Evolutionary conservation across 2,888 invertebrate species (phyloP), one percentile per base, ranked within the genome.

Genomic region (Eustalomyia histrio): DNA sequence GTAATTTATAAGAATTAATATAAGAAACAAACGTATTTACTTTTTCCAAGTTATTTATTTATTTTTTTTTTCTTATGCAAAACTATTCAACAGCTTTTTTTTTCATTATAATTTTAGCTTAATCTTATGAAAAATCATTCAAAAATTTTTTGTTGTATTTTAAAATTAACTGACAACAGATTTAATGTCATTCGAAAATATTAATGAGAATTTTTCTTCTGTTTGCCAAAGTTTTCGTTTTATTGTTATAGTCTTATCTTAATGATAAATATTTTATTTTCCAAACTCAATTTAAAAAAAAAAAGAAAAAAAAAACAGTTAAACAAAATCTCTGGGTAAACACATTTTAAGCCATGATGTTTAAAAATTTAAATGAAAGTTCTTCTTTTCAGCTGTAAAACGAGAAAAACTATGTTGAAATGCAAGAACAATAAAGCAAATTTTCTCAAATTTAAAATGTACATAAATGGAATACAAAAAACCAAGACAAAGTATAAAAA

Each of bases 191-290:
- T 73, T 73, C 50, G 33, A 33, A 73, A 65, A 18, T 39, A 73
- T 65, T 47, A 65, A 73, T 65, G 64, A 50, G 35, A n/a, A n/a
- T 39, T 64, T 64, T 21, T 64, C 53, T 12, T 73, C 47, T 29
- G 10, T n/a, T 39, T n/a, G 4, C n/a, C 29, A 17, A 2, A 12
- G 43, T 2, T 9, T 63, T 64, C 0, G 2, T 5, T 33, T 21
- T 43, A 33, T 60, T 21, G 16, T 14, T n/a, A 47, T 5, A 47
- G 5, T 17, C 55, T 65, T 57, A 57, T 61, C 61, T 29, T 1
- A 12, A 35, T 53, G 8, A 75, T 68, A 33, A 75, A 76, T 76
- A 64, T 47, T 55, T 69, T 69, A 69, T 64, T 52, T 33, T 17
- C 12, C 29, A 57, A n/a, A 68, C 21, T 33, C 17, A 76, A 35